These are phyloP conservation scores for Odontothrips loti DNA, from an alignment of 2,888 invertebrate genomes.

Conservation along the genomic window DNA sequence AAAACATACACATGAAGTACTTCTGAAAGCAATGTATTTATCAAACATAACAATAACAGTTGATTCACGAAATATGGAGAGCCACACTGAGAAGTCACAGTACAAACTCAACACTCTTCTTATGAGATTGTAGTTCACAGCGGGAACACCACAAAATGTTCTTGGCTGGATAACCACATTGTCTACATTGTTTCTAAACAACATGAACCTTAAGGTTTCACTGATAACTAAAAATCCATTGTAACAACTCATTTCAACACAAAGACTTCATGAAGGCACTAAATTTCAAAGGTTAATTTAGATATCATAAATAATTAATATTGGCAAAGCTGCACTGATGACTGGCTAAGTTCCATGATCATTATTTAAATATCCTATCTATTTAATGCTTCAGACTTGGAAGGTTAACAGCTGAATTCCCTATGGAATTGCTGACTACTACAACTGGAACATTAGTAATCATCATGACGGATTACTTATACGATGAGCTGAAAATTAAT, in stretches of 20 bases:
- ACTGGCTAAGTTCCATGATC: background rate
- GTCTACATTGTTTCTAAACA: background rate
- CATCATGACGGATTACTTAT: constrained; percentile 48
- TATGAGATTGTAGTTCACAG: constrained; percentile 3
- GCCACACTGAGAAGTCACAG: background rate
- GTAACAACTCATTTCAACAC: too few species aligned
- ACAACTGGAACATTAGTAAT: background rate
- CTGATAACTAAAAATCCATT: background rate
- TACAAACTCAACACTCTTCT: background rate
- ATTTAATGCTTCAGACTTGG: background rate
- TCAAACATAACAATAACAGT: constrained; percentile 18
- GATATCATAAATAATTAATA: too few species aligned
- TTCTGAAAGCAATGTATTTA: constrained; percentile 12
- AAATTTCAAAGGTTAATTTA: too few species aligned
- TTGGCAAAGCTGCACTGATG: background rate
- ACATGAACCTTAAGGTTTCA: background rate
- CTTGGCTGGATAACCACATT: background rate
- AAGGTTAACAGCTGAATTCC: background rate
- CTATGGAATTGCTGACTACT: background rate
- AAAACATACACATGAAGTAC: background rate
- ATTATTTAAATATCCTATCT: background rate
- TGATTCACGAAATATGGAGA: background rate
- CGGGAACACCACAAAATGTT: background rate
- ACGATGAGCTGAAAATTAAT: constrained; percentile 45
- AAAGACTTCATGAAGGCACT: too few species aligned